These are phyloP conservation scores for Diorhabda sublineata DNA, from an alignment of 1,140 invertebrate species.

Conservation along the genomic window DNA sequence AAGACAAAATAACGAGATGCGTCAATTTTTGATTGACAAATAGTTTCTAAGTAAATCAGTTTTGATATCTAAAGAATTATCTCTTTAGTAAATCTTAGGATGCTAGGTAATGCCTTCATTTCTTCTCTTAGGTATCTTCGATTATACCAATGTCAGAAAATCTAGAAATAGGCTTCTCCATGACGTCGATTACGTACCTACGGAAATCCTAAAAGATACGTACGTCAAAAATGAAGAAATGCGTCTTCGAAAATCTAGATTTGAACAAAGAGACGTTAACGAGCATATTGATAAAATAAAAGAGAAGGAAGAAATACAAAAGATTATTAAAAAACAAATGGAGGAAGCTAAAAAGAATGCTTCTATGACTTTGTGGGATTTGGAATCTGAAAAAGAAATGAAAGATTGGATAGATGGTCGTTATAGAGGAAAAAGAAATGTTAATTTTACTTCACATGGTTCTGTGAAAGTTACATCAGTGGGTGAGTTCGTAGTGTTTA, in stretches of 20 bases:
- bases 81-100: background rate
- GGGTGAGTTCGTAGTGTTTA: constrained; percentile 38
- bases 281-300: constrained; percentile 39
- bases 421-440: constrained; percentile 38
- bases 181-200: constrained; percentile 40
- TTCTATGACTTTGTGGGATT: constrained; percentile 45
- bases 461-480: constrained; percentile 41
- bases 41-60: background rate
- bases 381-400: constrained; percentile 45
- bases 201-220: constrained; percentile 43
- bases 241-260: constrained; percentile 40
- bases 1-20: too few relatives aligned
- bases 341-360: constrained; percentile 26
- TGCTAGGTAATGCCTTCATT: background rate
- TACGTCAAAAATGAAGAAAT: constrained; percentile 44
- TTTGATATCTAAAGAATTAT: too few relatives aligned
- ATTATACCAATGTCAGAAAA: constrained; percentile 40
- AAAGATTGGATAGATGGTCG: constrained; percentile 39
- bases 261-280: constrained; percentile 44
- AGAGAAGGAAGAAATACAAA: constrained; percentile 37
- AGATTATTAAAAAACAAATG: constrained; percentile 39
- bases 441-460: constrained; percentile 26
- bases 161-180: constrained; percentile 38
- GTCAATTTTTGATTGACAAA: background rate
- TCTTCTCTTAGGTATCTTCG: constrained; percentile 32